Conservation (phyloP, 2,888 invertebrate species). For the Nomada hirtipes region DNA sequence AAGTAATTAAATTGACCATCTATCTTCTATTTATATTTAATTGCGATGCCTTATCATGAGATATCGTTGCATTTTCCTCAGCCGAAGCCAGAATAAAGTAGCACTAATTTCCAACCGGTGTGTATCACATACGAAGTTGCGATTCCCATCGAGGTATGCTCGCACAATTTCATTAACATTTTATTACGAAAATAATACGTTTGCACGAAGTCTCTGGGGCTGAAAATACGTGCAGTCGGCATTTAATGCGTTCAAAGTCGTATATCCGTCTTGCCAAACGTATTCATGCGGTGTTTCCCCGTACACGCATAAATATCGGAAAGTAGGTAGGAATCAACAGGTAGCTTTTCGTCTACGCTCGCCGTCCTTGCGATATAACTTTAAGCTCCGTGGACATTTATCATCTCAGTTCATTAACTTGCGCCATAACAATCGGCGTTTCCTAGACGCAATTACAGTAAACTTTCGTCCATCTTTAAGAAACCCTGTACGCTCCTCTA, state of each 20-base stretch:
- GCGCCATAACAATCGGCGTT: constrained; percentile 58
- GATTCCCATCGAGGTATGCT: not conserved
- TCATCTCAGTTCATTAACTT: constrained; percentile 54
- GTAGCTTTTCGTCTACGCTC: constrained; percentile 53
- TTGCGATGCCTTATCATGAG: constrained; percentile 18
- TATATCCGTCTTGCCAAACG: not conserved
- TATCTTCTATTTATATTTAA: not conserved
- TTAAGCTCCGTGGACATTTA: constrained; percentile 53
- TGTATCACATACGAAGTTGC: not conserved
- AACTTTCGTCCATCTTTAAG: constrained; percentile 57
- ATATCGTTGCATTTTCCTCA: constrained; percentile 12
- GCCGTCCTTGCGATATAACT: constrained; percentile 38
- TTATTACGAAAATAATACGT: constrained; percentile 1
- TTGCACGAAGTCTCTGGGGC: not conserved
- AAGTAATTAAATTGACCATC: constrained; percentile 13
- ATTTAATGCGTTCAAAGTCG: not conserved
- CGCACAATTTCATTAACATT: constrained; percentile 3
- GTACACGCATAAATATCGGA: constrained; percentile 45
- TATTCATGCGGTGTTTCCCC: constrained; percentile 40
- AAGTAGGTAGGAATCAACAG: constrained; percentile 62
- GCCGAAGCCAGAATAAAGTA: not conserved
- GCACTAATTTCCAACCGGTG: constrained; percentile 1
- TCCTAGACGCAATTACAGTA: constrained; percentile 58
- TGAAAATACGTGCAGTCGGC: not conserved
- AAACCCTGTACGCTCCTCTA: constrained; percentile 29